A percentile compares a stretch with the other conserved stretches of the same genome.
Evolutionary conservation across 2,888 invertebrate genomes (phyloP).

Genomic region (Antheraea assamensis): DNA sequence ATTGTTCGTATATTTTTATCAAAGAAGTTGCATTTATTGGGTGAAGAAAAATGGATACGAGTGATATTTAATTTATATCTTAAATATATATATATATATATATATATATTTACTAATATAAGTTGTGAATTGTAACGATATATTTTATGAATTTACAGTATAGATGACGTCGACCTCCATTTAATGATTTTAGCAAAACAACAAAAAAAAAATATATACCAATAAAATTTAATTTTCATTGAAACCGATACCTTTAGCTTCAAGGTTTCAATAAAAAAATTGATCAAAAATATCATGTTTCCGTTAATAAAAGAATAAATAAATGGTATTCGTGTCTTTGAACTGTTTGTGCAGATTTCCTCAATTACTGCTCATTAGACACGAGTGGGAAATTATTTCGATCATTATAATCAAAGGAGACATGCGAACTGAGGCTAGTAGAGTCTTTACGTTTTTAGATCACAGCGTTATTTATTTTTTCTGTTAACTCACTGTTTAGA

Average conservation of each 20-base stretch:
- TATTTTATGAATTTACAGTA: neutral
- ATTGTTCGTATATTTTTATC: neutral
- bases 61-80: too few relatives aligned
- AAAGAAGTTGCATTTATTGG: neutral
- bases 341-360: constrained; percentile 7
- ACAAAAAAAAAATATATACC: too few relatives aligned
- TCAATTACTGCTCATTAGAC: constrained; percentile 1
- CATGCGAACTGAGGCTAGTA: neutral
- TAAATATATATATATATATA: too few relatives aligned
- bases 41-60: neutral
- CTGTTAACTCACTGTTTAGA: neutral
- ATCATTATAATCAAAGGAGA: constrained; percentile 5
- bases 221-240: neutral
- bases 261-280: constrained; percentile 14
- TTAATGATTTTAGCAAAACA: constrained; percentile 2
- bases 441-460: neutral
- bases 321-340: constrained; percentile 1
- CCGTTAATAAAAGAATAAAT: constrained; percentile 9
- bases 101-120: too few relatives aligned
- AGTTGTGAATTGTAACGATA: neutral
- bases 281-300: constrained; percentile 6
- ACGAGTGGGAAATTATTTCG: constrained; percentile 10
- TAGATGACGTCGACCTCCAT: neutral
- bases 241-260: constrained; percentile 1
- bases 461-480: neutral